These are phyloP conservation scores for Allacma fusca DNA, from an alignment of 2,888 invertebrate genomes.

Conservation along the genomic window DNA sequence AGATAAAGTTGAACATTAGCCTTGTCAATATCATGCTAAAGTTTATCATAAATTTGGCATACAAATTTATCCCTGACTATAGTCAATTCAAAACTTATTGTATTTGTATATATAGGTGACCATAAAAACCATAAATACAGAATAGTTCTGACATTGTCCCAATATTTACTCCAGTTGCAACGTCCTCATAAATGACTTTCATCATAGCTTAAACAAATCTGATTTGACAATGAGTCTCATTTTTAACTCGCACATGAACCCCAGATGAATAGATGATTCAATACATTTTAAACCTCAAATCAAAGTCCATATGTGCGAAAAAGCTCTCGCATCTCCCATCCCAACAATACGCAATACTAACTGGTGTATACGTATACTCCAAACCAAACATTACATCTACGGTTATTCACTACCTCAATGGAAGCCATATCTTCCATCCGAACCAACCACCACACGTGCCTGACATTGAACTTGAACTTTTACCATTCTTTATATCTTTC, in stretches of 20 bases:
- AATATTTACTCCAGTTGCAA: background rate
- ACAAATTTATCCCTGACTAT: background rate
- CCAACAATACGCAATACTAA: background rate
- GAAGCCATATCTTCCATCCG: background rate
- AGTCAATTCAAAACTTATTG: background rate
- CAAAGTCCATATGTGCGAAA: background rate
- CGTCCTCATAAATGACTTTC: background rate
- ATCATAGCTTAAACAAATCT: background rate
- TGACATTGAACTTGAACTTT: conserved; percentile 4
- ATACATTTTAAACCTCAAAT: background rate
- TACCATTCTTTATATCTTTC: background rate
- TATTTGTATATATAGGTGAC: background rate
- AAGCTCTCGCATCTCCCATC: background rate
- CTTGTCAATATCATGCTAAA: too few relatives aligned
- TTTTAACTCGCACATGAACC: background rate
- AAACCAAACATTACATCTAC: background rate
- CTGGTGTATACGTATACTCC: background rate
- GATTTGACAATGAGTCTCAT: background rate
- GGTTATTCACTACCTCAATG: background rate
- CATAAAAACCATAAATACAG: background rate
- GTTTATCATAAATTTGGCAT: too few relatives aligned
- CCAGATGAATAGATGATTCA: background rate
- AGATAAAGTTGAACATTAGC: too few relatives aligned
- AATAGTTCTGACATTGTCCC: background rate
- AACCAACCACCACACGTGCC: background rate